These are phyloP conservation scores for Selenia dentaria DNA, from an alignment of 2,888 invertebrate species.

Conservation along the genomic window DNA sequence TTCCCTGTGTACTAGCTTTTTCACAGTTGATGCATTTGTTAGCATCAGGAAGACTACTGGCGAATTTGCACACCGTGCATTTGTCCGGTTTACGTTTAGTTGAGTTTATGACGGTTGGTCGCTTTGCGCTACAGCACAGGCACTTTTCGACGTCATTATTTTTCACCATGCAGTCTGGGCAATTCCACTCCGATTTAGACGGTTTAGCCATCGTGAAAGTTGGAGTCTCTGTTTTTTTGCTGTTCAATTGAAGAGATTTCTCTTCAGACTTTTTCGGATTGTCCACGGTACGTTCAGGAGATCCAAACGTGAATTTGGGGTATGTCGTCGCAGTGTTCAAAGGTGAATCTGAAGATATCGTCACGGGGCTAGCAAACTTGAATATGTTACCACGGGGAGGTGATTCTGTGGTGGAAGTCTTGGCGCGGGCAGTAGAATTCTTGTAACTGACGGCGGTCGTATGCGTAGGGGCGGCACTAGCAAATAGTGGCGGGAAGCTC, in stretches of 20 bases:
- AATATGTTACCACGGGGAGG: constrained; percentile 27
- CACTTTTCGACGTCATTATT: constrained; percentile 56
- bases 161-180: constrained; percentile 53
- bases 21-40: constrained; percentile 53
- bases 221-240: constrained; percentile 2
- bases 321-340: constrained; percentile 1
- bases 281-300: constrained; percentile 52
- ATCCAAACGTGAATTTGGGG: constrained; percentile 53
- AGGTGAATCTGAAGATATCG: constrained; percentile 40
- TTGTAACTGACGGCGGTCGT: neutral
- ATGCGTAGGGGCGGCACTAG: neutral
- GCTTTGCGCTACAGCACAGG: constrained; percentile 53
- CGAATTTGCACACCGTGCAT: constrained; percentile 49
- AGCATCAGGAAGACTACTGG: constrained; percentile 35
- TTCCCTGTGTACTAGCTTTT: constrained; percentile 27
- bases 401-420: neutral
- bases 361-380: constrained; percentile 59
- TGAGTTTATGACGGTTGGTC: constrained; percentile 21
- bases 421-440: neutral
- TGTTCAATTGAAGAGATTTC: neutral
- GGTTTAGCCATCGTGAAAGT: constrained; percentile 3
- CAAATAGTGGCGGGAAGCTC: neutral
- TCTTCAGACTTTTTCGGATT: constrained; percentile 21
- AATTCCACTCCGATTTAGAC: constrained; percentile 36
- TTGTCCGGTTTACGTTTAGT: constrained; percentile 22